These are phyloP conservation scores for Thaumetopoea pityocampa DNA, from an alignment of 1,140 invertebrate genomes.

Conservation along the genomic window DNA sequence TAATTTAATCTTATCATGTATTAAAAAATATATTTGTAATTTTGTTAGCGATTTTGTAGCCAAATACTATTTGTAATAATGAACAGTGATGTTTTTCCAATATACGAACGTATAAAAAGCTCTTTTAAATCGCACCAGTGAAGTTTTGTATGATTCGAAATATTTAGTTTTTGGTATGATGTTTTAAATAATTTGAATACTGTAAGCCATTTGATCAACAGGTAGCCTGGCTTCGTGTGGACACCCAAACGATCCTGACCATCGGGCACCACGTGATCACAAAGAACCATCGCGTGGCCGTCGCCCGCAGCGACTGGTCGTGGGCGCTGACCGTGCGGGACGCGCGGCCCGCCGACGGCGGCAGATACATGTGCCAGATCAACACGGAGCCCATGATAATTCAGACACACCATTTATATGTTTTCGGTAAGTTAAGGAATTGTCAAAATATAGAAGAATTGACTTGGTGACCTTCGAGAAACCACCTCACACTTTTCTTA, in stretches of 20 bases:
- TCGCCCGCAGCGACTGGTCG: conserved; percentile 84
- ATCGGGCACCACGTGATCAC: conserved; percentile 90
- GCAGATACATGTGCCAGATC: conserved; percentile 91
- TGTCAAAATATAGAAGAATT: too few relatives aligned
- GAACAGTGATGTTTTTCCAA: too few relatives aligned
- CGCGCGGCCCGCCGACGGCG: conserved; percentile 83
- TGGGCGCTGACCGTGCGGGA: conserved; percentile 88
- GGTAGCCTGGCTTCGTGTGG: conserved; percentile 92
- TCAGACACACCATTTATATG: conserved; percentile 88
- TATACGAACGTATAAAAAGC: too few relatives aligned
- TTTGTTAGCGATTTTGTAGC: too few relatives aligned
- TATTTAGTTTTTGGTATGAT: too few relatives aligned
- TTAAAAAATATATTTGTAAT: too few relatives aligned
- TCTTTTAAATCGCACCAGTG: neutral
- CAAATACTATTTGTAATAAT: too few relatives aligned
- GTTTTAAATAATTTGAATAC: neutral
- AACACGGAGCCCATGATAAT: conserved; percentile 94
- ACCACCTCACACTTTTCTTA: too few relatives aligned
- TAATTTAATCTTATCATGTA: too few relatives aligned
- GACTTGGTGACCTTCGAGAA: too few relatives aligned
- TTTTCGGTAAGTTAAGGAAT: conserved; percentile 82
- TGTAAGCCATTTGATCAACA: conserved; percentile 45
- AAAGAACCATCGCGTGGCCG: conserved; percentile 88
- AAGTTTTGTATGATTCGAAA: too few relatives aligned
- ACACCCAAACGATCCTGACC: conserved; percentile 91